Evolutionary conservation across 2,113 vertebrate genomes (phyloP), one percentile per base, ranked within the genome.

Genomic region (Notothenia coriiceps): DNA sequence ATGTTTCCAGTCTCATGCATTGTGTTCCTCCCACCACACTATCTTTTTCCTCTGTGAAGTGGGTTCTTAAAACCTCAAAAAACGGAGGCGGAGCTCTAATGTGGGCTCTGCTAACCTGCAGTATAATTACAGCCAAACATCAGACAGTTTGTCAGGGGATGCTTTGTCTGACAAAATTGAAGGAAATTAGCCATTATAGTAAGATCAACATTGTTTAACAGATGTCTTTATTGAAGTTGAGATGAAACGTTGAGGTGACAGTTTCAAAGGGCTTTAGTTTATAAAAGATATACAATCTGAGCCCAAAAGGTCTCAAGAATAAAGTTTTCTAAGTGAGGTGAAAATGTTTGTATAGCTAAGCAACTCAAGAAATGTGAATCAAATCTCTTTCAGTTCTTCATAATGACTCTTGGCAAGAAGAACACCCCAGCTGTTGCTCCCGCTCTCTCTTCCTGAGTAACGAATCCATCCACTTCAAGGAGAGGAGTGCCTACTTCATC

Each of bases 401-500:
- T 0, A 2, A 0, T 1, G 0, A 0, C 0, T 18, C 9, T 2
- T 90, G 88, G 78, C 0, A 33, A 0, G 40, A 3, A 0, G 18
- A 2, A 0, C 6, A 1, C 1, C 0, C 7, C 1, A 0, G 0
- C 0, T 77, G 80, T 65, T 2, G 2, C 0, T 25, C 22, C 62
- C 76, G 74, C 9, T 47, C 50, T 40, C 85, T 94, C 2, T 0
- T 0, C 15, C 74, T 88, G 15, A 1, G 0, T 0, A 40, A 86
- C 0, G 2, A 49, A 74, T 69, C 76, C 10, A 82, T 95, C 82
- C 1, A 8, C 47, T 68, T 81, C 80, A 8, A 0, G 2, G 4
- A 57, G 3, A 2, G 0, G 0, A 56, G 94, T 49, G 3, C 63
- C 40, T 94, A 93, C 88, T 82, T 90, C 64, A 13, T 91, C 54